A percentile compares a stretch with the other conserved stretches of the same genome.
phyloP scores from a whole-genome alignment of 2,113 vertebrate genomes.

The Lipophrys pholis region DNA sequence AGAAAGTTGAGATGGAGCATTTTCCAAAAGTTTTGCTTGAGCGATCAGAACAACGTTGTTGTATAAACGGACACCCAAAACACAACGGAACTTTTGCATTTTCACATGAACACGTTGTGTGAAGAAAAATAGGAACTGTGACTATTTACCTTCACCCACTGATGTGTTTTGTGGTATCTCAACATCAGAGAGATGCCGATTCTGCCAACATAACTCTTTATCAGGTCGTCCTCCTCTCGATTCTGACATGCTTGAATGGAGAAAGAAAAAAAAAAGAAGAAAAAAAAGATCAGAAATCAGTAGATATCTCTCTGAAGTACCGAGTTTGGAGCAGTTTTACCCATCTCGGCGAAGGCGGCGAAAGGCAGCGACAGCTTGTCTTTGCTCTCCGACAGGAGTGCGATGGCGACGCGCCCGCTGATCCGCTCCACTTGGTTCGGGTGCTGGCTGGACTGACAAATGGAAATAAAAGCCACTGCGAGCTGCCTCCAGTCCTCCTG shows the following conservation, averaged over 20 bases:
- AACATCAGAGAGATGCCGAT: conserved; percentile 91
- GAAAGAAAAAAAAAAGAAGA: not conserved
- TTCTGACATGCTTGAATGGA: conserved; percentile 77
- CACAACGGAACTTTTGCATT: too few species aligned
- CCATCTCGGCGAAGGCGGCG: conserved; percentile 88
- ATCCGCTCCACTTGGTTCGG: conserved; percentile 85
- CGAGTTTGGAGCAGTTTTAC: conserved; percentile 61
- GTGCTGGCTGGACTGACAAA: conserved; percentile 80
- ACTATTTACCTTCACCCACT: conserved; percentile 90
- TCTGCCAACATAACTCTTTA: conserved; percentile 86
- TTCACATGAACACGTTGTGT: too few species aligned
- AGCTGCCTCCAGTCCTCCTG: conserved; percentile 88
- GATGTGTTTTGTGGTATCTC: conserved; percentile 87
- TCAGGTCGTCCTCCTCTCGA: conserved; percentile 60
- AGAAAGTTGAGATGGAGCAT: too few species aligned
- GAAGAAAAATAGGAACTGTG: not conserved
- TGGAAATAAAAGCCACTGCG: conserved; percentile 84
- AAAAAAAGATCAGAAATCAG: not conserved
- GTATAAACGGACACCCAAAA: too few species aligned
- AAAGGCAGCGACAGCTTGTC: conserved; percentile 87
- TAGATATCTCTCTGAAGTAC: too few species aligned
- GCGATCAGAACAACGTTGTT: too few species aligned
- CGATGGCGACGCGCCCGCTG: conserved; percentile 82
- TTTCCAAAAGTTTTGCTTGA: too few species aligned
- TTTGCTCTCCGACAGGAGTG: conserved; percentile 83